phyloP scores from a whole-genome alignment of 2,888 invertebrate species.

The Synanthedon andrenaeformis region DNA sequence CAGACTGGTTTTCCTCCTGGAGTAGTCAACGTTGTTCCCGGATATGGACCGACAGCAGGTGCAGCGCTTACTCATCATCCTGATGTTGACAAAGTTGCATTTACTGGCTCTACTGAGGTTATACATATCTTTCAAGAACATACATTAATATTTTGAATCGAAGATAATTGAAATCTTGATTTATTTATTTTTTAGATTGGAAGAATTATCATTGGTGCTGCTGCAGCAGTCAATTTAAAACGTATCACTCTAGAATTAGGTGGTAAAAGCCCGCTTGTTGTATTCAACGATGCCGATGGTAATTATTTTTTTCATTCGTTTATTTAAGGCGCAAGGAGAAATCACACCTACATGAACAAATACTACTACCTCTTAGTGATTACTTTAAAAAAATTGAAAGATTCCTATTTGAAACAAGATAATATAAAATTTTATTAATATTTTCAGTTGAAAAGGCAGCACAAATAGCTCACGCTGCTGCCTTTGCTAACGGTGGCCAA shows the following conservation, averaged over 20 bases:
- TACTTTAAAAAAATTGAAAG: no score
- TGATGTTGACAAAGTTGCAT: slow-evolving; percentile 90
- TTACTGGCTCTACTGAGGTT: slow-evolving; percentile 68
- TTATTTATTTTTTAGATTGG: slow-evolving; percentile 54
- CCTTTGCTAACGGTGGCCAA: slow-evolving; percentile 55
- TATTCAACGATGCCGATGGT: slow-evolving; percentile 86
- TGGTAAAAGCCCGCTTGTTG: slow-evolving; percentile 89
- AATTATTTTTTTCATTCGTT: slow-evolving; percentile 12
- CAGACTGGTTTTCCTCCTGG: slow-evolving; percentile 94
- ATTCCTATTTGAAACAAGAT: no score
- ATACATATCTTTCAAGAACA: background rate
- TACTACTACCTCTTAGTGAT: background rate
- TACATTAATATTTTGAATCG: background rate
- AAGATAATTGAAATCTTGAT: background rate
- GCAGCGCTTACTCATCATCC: slow-evolving; percentile 80
- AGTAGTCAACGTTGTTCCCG: slow-evolving; percentile 91
- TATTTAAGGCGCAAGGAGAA: background rate
- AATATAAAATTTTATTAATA: background rate
- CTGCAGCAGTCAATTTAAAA: slow-evolving; percentile 84
- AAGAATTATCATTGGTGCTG: slow-evolving; percentile 71
- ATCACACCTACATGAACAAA: background rate
- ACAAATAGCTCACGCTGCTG: slow-evolving; percentile 52
- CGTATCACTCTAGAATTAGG: slow-evolving; percentile 87
- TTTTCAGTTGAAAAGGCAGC: slow-evolving; percentile 54
- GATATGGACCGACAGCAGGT: slow-evolving; percentile 85